phyloP scores from a whole-genome alignment of 2,888 invertebrate genomes.

The Pantelozetes paolii region DNA sequence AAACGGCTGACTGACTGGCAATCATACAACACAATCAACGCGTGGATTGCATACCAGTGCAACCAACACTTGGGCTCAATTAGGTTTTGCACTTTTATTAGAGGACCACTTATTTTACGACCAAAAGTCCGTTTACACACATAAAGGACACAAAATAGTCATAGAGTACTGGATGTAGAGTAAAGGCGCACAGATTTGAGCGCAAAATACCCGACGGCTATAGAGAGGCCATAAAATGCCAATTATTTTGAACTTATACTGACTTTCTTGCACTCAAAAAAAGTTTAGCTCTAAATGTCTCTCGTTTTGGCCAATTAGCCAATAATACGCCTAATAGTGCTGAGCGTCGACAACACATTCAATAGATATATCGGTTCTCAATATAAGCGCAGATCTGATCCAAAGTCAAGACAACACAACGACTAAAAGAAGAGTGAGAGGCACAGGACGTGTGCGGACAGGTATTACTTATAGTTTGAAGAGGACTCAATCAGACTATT shows the following conservation, averaged over 20 bases:
- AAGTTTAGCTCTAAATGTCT: constrained; percentile 25
- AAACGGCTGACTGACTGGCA: not conserved
- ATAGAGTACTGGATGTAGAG: constrained; percentile 3
- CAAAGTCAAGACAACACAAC: constrained; percentile 7
- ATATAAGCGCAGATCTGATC: constrained; percentile 15
- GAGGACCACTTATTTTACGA: constrained; percentile 27
- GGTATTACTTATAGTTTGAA: constrained; percentile 10
- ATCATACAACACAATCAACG: constrained; percentile 28
- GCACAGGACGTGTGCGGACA: constrained; percentile 16
- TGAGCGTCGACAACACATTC: not conserved
- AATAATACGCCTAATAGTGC: constrained; percentile 30
- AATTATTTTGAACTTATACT: constrained; percentile 23
- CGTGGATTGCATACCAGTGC: constrained; percentile 24
- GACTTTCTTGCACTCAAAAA: not conserved
- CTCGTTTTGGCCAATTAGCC: constrained; percentile 30
- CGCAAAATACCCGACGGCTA: constrained; percentile 6
- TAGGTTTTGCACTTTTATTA: constrained; percentile 5
- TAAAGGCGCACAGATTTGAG: not conserved
- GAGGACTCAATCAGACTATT: constrained; percentile 7
- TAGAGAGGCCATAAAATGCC: constrained; percentile 15
- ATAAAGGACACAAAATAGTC: constrained; percentile 18
- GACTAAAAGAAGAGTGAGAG: constrained; percentile 2
- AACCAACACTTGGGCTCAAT: constrained; percentile 1
- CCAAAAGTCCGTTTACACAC: constrained; percentile 22
- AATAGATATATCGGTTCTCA: not conserved